These are phyloP conservation scores for Dione juno DNA, from an alignment of 2,888 invertebrate species.

Conservation along the genomic window DNA sequence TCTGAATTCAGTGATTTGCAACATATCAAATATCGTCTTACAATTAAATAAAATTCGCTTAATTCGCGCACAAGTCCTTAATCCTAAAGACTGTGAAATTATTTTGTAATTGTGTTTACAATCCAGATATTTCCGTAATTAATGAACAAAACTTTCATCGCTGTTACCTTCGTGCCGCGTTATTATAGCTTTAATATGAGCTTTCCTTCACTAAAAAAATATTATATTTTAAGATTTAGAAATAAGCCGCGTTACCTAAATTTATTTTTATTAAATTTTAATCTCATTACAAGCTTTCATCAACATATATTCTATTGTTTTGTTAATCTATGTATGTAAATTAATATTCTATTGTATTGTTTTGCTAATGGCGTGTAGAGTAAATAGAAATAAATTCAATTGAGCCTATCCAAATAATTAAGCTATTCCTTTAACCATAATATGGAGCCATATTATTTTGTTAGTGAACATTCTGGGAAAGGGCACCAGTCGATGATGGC, in stretches of 20 bases:
- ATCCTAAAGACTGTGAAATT: conserved; percentile 16
- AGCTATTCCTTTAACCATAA: not conserved
- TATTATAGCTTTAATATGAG: conserved; percentile 48
- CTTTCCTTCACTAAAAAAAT: conserved; percentile 41
- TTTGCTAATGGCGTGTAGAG: too few relatives aligned
- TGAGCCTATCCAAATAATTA: too few relatives aligned
- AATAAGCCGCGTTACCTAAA: not conserved
- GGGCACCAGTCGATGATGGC: too few relatives aligned
- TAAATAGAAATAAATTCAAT: not conserved
- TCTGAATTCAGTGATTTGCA: not conserved
- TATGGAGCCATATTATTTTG: too few relatives aligned
- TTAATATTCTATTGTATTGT: too few relatives aligned
- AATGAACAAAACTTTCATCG: conserved; percentile 26
- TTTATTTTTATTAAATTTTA: too few relatives aligned
- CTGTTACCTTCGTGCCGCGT: conserved; percentile 44
- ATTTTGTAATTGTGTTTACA: conserved; percentile 10
- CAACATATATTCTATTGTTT: too few relatives aligned
- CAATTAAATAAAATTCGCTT: conserved; percentile 8
- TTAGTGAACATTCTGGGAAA: too few relatives aligned
- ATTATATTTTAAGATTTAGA: conserved; percentile 15
- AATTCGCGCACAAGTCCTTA: conserved; percentile 9
- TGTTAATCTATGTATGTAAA: too few relatives aligned
- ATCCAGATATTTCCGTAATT: conserved; percentile 31
- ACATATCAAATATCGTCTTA: conserved; percentile 1
- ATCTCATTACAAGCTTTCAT: too few relatives aligned